These are phyloP conservation scores for Planococcus citri DNA, from an alignment of 1,140 invertebrate genomes.

Conservation along the genomic window DNA sequence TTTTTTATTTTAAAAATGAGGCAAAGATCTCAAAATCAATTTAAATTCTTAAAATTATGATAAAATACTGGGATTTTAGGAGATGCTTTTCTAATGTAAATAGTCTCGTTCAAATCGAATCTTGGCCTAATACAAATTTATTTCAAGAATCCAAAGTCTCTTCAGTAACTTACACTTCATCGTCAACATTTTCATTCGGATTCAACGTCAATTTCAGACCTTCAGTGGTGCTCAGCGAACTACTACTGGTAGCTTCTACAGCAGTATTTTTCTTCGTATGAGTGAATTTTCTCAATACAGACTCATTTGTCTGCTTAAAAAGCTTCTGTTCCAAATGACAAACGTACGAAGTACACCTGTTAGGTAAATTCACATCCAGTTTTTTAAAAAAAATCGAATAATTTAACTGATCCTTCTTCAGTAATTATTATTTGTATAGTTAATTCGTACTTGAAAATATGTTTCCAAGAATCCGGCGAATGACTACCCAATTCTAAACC, in stretches of 20 bases:
- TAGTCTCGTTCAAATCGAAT: too few species aligned
- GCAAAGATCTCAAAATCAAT: too few species aligned
- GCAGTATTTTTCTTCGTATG: conserved; percentile 14
- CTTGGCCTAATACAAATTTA: too few species aligned
- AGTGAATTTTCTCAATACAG: conserved; percentile 13
- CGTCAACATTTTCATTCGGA: conserved; percentile 49
- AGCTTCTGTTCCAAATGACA: conserved; percentile 76
- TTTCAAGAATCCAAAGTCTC: too few species aligned
- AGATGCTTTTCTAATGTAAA: too few species aligned
- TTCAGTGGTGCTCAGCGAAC: conserved; percentile 31
- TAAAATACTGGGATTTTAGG: too few species aligned
- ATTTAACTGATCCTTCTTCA: too few species aligned
- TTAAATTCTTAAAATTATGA: too few species aligned
- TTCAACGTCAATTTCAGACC: conserved; percentile 39
- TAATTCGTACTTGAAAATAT: conserved; percentile 66
- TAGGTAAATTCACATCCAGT: neutral
- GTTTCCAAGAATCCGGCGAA: conserved; percentile 81
- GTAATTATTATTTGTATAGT: too few species aligned
- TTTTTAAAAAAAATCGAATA: neutral
- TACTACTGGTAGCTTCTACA: neutral
- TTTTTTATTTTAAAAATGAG: neutral
- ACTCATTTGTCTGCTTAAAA: conserved; percentile 46
- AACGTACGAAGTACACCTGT: conserved; percentile 68
- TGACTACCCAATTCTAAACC: conserved; percentile 82
- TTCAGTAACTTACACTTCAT: conserved; percentile 48